Conservation (phyloP, 2,113 vertebrate genomes). For the Papio anubis region DNA sequence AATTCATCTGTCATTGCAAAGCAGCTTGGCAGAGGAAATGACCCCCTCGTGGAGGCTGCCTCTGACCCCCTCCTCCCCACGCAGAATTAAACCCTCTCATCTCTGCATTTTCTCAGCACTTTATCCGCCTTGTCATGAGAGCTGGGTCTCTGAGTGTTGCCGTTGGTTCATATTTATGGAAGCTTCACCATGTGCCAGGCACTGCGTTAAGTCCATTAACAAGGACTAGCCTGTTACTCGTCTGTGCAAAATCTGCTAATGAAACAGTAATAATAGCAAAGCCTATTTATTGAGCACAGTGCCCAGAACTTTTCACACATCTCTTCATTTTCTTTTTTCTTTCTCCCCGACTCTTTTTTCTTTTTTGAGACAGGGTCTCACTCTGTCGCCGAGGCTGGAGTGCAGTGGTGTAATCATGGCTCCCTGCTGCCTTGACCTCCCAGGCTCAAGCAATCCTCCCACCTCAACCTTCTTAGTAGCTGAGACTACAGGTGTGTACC, state of each 20-base stretch:
- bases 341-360: no score
- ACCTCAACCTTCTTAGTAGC: no score
- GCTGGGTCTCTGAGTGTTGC: not conserved
- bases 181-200: rapidly evolving
- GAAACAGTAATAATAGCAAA: rapidly evolving
- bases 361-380: no score
- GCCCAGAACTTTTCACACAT: rapidly evolving
- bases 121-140: rapidly evolving
- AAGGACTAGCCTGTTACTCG: not conserved
- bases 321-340: not conserved
- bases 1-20: not conserved
- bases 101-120: rapidly evolving
- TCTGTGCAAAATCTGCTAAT: not conserved
- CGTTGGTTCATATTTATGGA: rapidly evolving
- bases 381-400: no score
- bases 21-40: not conserved
- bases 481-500: no score
- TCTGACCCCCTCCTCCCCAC: not conserved
- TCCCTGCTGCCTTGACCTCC: no score
- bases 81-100: not conserved
- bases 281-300: rapidly evolving
- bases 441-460: no score
- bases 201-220: not conserved
- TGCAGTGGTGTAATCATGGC: no score
- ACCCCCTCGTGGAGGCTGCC: not conserved